These are phyloP conservation scores for Chlorodrepanis virens DNA, from an alignment of 2,113 vertebrate genomes.

Conservation along the genomic window DNA sequence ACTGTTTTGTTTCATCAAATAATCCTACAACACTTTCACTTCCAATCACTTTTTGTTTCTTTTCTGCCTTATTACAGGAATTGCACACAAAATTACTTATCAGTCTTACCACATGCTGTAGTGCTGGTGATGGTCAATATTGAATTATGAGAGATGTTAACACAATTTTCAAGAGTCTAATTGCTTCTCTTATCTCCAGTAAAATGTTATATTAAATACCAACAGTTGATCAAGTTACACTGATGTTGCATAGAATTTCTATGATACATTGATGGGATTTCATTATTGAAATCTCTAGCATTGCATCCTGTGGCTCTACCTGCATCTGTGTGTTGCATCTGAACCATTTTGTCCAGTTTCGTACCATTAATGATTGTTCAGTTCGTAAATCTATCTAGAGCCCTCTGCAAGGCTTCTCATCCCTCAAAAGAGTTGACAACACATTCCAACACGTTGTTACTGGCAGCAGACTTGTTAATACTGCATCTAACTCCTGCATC, in stretches of 20 bases:
- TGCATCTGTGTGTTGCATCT: constrained; percentile 45
- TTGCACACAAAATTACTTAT: constrained; percentile 54
- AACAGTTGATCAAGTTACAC: not conserved
- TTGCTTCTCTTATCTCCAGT: constrained; percentile 75
- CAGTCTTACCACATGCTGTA: constrained; percentile 33
- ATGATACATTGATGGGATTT: constrained; percentile 72
- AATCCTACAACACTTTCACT: not conserved
- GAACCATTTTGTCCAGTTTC: not conserved
- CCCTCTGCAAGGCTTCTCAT: not conserved
- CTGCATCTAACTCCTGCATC: not conserved
- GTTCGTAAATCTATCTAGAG: not conserved
- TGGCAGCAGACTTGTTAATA: not conserved
- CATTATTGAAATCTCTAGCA: constrained; percentile 67
- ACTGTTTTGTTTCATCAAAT: not conserved
- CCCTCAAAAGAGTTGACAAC: not conserved
- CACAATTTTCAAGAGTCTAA: constrained; percentile 70
- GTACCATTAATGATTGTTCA: not conserved
- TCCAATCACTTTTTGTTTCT: not conserved
- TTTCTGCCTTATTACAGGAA: not conserved
- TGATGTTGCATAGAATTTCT: constrained; percentile 78
- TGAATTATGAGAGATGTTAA: constrained; percentile 59
- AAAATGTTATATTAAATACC: constrained; percentile 82
- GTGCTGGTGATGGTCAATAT: constrained; percentile 56
- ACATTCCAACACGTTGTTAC: not conserved
- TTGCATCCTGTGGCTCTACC: constrained; percentile 69